A percentile compares a stretch with the other conserved stretches of the same genome.
These are phyloP conservation scores for Protula sp. DNA, from an alignment of 2,888 invertebrate species.

Conservation along the genomic window DNA sequence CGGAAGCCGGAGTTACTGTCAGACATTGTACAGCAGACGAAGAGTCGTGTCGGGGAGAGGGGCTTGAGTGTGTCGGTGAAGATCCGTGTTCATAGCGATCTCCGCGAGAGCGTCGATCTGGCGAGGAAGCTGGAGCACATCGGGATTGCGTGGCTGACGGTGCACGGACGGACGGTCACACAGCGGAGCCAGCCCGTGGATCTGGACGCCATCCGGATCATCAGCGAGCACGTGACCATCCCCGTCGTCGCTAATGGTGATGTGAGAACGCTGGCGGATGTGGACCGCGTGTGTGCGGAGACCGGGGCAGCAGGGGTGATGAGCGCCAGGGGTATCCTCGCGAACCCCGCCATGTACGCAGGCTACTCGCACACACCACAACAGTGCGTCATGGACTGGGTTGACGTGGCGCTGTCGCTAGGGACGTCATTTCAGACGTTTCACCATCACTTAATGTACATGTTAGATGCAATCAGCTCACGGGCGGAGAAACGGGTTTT, in stretches of 20 bases:
- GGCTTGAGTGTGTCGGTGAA: conserved; percentile 87
- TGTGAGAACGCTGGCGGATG: conserved; percentile 69
- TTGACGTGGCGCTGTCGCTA: conserved; percentile 36
- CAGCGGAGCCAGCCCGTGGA: conserved; percentile 71
- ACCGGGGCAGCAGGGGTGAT: conserved; percentile 76
- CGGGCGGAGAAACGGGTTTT: conserved; percentile 71
- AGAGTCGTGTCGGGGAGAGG: conserved; percentile 64
- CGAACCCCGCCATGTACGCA: conserved; percentile 84
- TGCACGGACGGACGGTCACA: conserved; percentile 85
- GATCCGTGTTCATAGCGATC: conserved; percentile 73
- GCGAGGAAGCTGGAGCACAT: conserved; percentile 75
- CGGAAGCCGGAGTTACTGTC: conserved; percentile 76
- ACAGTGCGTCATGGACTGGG: conserved; percentile 77
- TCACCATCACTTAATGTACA: conserved; percentile 93
- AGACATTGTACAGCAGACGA: conserved; percentile 73
- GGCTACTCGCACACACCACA: conserved; percentile 68
- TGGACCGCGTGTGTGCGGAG: conserved; percentile 61
- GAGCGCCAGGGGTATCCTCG: conserved; percentile 83
- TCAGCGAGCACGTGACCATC: conserved; percentile 68
- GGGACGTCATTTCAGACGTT: conserved; percentile 77
- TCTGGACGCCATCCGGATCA: conserved; percentile 65
- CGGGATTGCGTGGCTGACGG: conserved; percentile 80
- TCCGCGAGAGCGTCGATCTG: conserved; percentile 70
- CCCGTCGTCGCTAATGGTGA: conserved; percentile 94
- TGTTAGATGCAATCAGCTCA: conserved; percentile 78